phyloP scores from a whole-genome alignment of 1,140 invertebrate genomes.

The Drosophila setifemur region DNA sequence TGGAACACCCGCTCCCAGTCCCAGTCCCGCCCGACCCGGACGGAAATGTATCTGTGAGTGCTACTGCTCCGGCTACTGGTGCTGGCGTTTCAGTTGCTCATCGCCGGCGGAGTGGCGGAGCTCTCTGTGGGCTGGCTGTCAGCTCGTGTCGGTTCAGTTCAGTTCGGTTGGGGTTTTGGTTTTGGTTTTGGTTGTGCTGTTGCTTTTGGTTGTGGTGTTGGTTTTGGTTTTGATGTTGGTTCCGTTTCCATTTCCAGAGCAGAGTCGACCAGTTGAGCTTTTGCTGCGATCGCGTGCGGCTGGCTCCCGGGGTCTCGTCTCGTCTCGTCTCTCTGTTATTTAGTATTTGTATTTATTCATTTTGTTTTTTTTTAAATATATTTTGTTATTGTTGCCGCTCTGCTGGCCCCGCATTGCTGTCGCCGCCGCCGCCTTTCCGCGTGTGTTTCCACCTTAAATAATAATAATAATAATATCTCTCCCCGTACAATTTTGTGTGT shows the following conservation, averaged over 20 bases:
- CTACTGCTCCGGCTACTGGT: neutral
- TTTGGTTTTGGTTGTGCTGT: constrained; percentile 45
- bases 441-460: constrained; percentile 14
- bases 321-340: constrained; percentile 26
- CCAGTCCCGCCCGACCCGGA: no score
- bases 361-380: constrained; percentile 7
- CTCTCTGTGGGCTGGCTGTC: constrained; percentile 21
- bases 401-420: neutral
- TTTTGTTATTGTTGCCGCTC: constrained; percentile 5
- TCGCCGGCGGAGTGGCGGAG: constrained; percentile 25
- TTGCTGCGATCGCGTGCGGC: constrained; percentile 79
- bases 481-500: neutral
- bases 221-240: constrained; percentile 48
- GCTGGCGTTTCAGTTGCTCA: constrained; percentile 23
- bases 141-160: constrained; percentile 7
- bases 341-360: constrained; percentile 18
- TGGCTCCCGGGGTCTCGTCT: constrained; percentile 47
- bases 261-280: constrained; percentile 71
- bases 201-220: constrained; percentile 47
- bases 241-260: constrained; percentile 30
- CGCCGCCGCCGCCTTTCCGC: constrained; percentile 9
- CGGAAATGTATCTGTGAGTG: no score
- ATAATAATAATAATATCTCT: neutral
- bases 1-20: no score
- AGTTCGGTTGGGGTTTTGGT: constrained; percentile 29